Evolutionary conservation across 2,113 vertebrate species (phyloP).

Genomic region (Sterrhoptilus dennistouni): DNA sequence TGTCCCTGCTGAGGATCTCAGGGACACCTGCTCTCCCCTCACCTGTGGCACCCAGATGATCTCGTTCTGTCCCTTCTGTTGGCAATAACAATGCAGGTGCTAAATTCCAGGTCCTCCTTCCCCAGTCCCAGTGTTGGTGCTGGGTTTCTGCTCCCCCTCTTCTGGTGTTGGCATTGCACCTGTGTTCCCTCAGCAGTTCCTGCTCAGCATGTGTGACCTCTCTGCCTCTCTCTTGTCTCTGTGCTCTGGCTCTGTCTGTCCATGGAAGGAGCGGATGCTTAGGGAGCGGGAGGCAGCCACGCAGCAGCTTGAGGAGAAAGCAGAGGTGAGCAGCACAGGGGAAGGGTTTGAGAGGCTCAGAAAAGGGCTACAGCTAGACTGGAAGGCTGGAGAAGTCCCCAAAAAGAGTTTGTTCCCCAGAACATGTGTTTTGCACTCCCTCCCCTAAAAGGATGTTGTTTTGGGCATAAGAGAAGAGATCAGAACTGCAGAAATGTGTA

Average conservation of each 20-base stretch:
- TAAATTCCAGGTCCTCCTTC: neutral
- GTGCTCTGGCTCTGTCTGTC: constrained; percentile 37
- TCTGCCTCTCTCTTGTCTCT: constrained; percentile 32
- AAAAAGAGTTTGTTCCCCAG: neutral
- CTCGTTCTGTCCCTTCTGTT: neutral
- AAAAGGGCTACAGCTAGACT: neutral
- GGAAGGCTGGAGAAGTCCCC: neutral
- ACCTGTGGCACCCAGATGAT: neutral
- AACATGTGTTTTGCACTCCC: neutral
- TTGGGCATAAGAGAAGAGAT: neutral
- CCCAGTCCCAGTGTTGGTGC: accelerated
- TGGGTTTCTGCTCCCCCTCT: neutral
- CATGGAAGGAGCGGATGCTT: constrained; percentile 84
- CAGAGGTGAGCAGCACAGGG: constrained; percentile 79
- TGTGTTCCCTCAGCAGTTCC: neutral
- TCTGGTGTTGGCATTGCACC: neutral
- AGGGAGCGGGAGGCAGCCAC: constrained; percentile 87
- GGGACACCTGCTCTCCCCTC: neutral
- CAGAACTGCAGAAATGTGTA: neutral
- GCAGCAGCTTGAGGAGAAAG: constrained; percentile 85
- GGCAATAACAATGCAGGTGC: accelerated
- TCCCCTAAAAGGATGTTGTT: neutral
- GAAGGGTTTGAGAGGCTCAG: neutral
- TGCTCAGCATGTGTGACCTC: constrained; percentile 1
- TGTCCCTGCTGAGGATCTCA: neutral